Conservation (phyloP, 1,140 invertebrate species). For the Philopotamus ludificatus region DNA sequence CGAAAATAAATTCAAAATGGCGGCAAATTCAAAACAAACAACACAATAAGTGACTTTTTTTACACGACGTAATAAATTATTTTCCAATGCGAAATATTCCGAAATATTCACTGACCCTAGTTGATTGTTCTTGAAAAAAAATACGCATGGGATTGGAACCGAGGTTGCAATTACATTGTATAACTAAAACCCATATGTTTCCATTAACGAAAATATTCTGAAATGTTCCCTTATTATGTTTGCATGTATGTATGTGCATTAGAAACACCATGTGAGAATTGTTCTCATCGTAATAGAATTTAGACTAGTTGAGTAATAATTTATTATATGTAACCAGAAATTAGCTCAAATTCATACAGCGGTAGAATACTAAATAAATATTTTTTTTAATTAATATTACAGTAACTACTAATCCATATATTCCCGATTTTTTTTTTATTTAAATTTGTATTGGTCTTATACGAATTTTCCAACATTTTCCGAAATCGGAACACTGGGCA, state of each 20-base stretch:
- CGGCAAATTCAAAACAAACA: background rate
- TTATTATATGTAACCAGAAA: background rate
- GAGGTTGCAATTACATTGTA: background rate
- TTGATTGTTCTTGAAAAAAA: background rate
- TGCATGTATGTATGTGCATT: constrained; percentile 13
- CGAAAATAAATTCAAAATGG: background rate
- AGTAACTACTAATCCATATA: background rate
- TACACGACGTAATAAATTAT: background rate
- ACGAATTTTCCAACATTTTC: too few species aligned
- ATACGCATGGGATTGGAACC: background rate
- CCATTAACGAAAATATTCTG: background rate
- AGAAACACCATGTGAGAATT: constrained; percentile 22
- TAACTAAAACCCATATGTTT: background rate
- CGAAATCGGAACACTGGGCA: too few species aligned
- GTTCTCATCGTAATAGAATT: constrained; percentile 11
- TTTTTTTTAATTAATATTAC: background rate
- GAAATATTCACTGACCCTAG: too few species aligned
- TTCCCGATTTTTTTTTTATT: background rate
- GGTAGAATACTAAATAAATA: constrained; percentile 9
- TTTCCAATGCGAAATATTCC: background rate
- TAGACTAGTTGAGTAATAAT: constrained; percentile 12
- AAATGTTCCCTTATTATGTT: background rate
- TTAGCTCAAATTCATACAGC: background rate
- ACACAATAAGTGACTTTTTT: background rate
- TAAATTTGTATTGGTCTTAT: too few species aligned